Evolutionary conservation across 2,888 invertebrate species (phyloP), one percentile per base, ranked within the genome.

Genomic region (Amphipyra berbera): DNA sequence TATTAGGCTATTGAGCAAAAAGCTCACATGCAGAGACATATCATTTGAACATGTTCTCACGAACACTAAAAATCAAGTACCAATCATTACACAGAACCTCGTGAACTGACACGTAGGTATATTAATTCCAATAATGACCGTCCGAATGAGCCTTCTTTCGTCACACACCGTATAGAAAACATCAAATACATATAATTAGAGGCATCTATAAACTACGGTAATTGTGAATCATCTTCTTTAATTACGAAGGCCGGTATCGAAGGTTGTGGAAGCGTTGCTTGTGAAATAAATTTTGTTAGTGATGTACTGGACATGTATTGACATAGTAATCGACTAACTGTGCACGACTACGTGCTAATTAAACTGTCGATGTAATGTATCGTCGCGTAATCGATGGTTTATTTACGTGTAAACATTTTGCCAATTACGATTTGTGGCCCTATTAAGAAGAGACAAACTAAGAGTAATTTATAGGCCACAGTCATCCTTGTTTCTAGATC

Each of bases 81-180:
- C 88, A 84, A 88, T 92, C 88, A 93, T 94, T 93, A 93, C 73
- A 67, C 75, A 83, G 86, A 89, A 93, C 93, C 93, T 93, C 88
- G 89, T 88, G 94, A 94, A 90, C 94, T 91, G 82, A 90, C 94
- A 94, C 94, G 94, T 94, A 93, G 92, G 87, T 92, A 92, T 94
- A 95, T 95, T 95, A 94, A 95, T 95, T 93, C 94, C 84, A 90
- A 85, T 94, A 94, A 95, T 94, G 94, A 93, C 93, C 86, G 86
- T 81, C 79, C 83, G 90, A 90, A 89, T 87, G 90, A 88, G 88
- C 87, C 83, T 87, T 91, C 90, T 94, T 94, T 94, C 94, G 94
- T 94, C 94, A 94, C 93, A 92, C 83, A 81, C 81, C 88, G 91
- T 90, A 92, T 93, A 91, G 93, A 93, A 92, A 93, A 93, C 91